Percentiles rank a stretch among this genome's conserved stretches.
Conservation (phyloP, 1,140 invertebrate genomes). For the Oreohelix idahoensis region DNA sequence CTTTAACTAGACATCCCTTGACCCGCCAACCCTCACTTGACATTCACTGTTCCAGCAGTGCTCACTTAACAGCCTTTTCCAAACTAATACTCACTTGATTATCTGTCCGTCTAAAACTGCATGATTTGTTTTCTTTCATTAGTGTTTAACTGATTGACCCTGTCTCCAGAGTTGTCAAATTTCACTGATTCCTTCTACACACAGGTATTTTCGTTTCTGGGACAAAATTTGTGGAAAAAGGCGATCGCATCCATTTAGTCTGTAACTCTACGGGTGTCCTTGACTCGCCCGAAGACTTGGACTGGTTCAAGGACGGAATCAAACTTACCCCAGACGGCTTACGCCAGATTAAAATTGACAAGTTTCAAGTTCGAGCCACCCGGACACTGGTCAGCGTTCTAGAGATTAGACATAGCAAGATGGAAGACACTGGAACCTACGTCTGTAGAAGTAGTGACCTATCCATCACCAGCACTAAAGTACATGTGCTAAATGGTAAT, state of each 20-base stretch:
- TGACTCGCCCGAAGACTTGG: slow-evolving; percentile 49
- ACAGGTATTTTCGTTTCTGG: slow-evolving; percentile 43
- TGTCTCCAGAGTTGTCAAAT: no score
- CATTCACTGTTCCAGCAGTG: no score
- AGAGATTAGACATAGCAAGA: slow-evolving; percentile 48
- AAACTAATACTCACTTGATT: no score
- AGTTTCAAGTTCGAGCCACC: slow-evolving; percentile 39
- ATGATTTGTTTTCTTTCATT: no score
- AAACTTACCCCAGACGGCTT: slow-evolving; percentile 47
- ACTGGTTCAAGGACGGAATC: slow-evolving; percentile 64
- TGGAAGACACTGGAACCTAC: slow-evolving; percentile 45
- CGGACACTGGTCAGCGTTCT: slow-evolving; percentile 49
- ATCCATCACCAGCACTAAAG: slow-evolving; percentile 43
- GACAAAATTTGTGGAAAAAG: slow-evolving; percentile 59
- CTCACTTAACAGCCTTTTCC: no score
- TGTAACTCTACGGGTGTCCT: slow-evolving; percentile 54
- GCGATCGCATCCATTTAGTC: slow-evolving; percentile 54
- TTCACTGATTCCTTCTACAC: background rate
- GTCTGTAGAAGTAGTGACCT: slow-evolving; percentile 46
- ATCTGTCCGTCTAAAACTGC: no score
- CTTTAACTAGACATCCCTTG: no score
- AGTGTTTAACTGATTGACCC: no score
- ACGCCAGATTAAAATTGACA: slow-evolving; percentile 47
- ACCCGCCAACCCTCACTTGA: no score
- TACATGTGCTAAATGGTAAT: slow-evolving; percentile 48